A percentile compares a stretch with the other conserved stretches of the same genome.
These are phyloP conservation scores for Pocillopora damicornis DNA, from an alignment of 64 coral and sea anemone species.

Conservation along the genomic window DNA sequence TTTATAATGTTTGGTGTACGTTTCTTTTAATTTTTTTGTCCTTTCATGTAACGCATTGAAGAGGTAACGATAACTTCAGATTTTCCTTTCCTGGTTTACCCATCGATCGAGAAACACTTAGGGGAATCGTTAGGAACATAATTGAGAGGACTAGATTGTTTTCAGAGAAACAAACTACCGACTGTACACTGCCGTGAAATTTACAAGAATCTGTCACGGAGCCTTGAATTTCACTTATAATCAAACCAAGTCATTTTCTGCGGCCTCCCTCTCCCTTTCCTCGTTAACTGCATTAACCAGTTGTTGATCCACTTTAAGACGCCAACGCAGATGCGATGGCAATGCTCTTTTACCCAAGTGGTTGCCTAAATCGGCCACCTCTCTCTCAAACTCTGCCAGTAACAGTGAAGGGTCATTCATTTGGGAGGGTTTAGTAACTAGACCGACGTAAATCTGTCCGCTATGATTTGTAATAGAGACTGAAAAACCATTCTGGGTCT, in stretches of 20 bases:
- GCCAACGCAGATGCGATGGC: slow-evolving; percentile 75
- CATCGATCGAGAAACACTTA: too few relatives aligned
- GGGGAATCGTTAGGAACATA: too few relatives aligned
- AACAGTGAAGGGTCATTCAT: slow-evolving; percentile 54
- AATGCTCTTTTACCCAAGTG: slow-evolving; percentile 76
- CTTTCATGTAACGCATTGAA: too few relatives aligned
- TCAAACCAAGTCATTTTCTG: not conserved
- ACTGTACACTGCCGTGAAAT: not conserved
- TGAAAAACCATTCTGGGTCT: slow-evolving; percentile 56
- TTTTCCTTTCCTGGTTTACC: too few relatives aligned
- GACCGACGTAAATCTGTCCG: slow-evolving; percentile 60
- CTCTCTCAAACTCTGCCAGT: slow-evolving; percentile 73
- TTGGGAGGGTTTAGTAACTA: slow-evolving; percentile 40
- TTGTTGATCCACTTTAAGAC: slow-evolving; percentile 4
- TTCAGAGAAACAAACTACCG: too few relatives aligned
- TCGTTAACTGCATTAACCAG: slow-evolving; percentile 1
- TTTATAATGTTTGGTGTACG: too few relatives aligned
- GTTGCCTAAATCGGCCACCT: slow-evolving; percentile 53
- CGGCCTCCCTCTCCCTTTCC: not conserved
- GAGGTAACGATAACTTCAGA: too few relatives aligned
- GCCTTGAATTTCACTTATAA: not conserved
- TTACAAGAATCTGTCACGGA: not conserved
- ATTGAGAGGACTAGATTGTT: too few relatives aligned
- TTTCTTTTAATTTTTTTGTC: too few relatives aligned
- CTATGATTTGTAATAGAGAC: slow-evolving; percentile 70